A percentile compares a stretch with the other conserved stretches of the same genome.
phyloP scores from a whole-genome alignment of 2,113 vertebrate genomes.

The Cyprinus carpio region DNA sequence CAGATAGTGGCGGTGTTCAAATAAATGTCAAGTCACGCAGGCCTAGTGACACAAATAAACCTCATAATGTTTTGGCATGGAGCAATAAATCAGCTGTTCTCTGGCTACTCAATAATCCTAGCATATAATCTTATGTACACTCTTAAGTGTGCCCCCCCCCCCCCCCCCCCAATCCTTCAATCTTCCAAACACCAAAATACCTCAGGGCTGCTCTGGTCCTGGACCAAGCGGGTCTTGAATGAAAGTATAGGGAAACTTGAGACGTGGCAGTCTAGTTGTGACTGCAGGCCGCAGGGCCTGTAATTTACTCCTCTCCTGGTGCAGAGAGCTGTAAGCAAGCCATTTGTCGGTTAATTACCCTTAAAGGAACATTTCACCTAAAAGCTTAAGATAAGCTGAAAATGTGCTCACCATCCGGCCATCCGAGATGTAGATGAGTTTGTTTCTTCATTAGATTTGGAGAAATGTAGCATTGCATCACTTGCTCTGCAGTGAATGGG shows the following conservation, averaged over 20 bases:
- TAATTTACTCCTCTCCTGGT: background rate
- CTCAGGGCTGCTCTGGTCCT: background rate
- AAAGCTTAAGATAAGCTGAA: too few relatives aligned
- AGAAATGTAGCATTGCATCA: too few relatives aligned
- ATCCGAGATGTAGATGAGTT: too few relatives aligned
- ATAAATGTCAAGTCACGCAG: constrained; percentile 22
- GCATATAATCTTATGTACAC: constrained; percentile 31
- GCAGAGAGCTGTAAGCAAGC: background rate
- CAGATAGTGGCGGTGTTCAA: background rate
- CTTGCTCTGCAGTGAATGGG: too few relatives aligned
- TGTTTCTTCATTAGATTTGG: too few relatives aligned
- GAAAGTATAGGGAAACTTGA: constrained; percentile 33
- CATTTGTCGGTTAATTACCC: background rate
- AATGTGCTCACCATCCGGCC: too few relatives aligned
- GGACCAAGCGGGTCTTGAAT: background rate
- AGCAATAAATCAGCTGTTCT: constrained; percentile 8
- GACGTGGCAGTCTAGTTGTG: background rate
- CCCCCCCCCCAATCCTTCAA: background rate
- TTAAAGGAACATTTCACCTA: background rate
- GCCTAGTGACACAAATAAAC: background rate
- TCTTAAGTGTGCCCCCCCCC: background rate
- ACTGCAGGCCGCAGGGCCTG: background rate
- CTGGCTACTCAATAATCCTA: background rate
- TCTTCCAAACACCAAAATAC: constrained; percentile 22
- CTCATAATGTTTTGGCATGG: background rate